These are phyloP conservation scores for Nothoprocta pentlandii DNA, from an alignment of 2,113 vertebrate species.

Conservation along the genomic window DNA sequence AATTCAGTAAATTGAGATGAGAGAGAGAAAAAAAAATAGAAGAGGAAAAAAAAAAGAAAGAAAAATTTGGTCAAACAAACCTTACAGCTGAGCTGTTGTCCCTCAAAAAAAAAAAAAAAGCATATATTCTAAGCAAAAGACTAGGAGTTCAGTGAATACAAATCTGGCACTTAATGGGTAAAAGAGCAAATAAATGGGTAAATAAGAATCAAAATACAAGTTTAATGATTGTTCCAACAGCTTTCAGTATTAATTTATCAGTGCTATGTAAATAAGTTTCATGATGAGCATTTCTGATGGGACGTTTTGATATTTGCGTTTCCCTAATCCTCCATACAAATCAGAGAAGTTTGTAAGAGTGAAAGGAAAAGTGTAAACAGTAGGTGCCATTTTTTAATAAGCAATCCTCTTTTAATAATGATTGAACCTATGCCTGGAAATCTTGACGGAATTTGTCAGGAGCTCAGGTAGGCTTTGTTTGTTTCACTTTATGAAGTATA, in stretches of 20 bases:
- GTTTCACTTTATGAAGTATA: neutral
- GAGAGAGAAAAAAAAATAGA: neutral
- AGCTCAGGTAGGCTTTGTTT: neutral
- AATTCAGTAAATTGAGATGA: neutral
- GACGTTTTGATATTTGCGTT: neutral
- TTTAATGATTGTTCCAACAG: neutral
- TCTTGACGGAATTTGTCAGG: neutral
- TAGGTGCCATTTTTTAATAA: neutral
- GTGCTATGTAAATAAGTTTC: neutral
- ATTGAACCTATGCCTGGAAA: neutral
- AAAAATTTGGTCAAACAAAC: neutral
- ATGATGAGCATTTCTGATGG: conserved; percentile 12
- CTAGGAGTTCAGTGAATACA: neutral
- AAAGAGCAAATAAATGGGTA: neutral
- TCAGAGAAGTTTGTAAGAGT: neutral
- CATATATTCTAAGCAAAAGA: neutral
- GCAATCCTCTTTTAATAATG: neutral
- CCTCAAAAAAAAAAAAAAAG: rapidly evolving
- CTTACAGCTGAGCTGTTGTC: neutral
- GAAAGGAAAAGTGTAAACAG: neutral
- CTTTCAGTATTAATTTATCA: neutral
- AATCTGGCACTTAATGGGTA: neutral
- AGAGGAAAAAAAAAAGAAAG: no score
- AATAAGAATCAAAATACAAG: neutral
- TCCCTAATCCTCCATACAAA: neutral